These are phyloP conservation scores for Apotomis betuletana DNA, from an alignment of 2,888 invertebrate species.

Conservation along the genomic window DNA sequence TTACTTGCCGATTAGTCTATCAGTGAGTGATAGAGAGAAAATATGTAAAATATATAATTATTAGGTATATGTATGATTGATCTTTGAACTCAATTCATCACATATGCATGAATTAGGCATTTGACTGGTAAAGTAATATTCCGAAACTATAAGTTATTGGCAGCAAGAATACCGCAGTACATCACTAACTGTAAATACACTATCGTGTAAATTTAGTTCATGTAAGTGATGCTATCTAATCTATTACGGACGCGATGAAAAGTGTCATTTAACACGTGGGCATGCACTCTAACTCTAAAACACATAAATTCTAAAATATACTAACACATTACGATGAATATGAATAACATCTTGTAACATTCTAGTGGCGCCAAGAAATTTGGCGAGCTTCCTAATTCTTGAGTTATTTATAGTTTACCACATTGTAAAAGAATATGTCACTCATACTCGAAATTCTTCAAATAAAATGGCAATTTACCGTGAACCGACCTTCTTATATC, in stretches of 20 bases:
- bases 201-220: conserved; percentile 4
- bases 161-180: no score
- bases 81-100: no score
- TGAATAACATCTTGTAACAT: conserved; percentile 35
- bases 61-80: no score
- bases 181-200: not conserved
- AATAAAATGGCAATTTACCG: conserved; percentile 28
- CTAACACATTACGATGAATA: conserved; percentile 18
- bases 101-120: no score
- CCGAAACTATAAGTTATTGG: no score
- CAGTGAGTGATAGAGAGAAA: no score
- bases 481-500: conserved; percentile 19
- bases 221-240: not conserved
- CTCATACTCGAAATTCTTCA: conserved; percentile 23
- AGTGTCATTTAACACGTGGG: conserved; percentile 12
- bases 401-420: conserved; percentile 33
- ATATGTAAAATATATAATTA: no score
- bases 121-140: no score
- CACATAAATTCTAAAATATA: conserved; percentile 24
- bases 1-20: no score
- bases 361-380: conserved; percentile 38
- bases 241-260: conserved; percentile 16
- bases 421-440: conserved; percentile 34
- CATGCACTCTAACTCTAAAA: conserved; percentile 7
- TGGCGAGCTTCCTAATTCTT: conserved; percentile 38